Base-by-base conservation (phyloP, 2,113 vertebrate species). In the Galeopterus variegatus region DNA sequence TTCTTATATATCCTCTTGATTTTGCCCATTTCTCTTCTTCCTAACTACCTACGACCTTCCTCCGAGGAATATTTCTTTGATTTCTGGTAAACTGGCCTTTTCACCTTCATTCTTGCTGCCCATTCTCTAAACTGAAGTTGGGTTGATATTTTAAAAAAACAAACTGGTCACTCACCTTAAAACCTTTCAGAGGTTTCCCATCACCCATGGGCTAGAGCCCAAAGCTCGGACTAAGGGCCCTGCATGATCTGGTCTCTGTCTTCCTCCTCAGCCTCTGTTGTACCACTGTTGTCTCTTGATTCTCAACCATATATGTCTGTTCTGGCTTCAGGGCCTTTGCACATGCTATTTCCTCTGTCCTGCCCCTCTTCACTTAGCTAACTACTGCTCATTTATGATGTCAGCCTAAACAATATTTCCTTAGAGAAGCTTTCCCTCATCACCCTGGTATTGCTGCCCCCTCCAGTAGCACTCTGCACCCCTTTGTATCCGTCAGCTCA, bases 51-150 rank as follows among this genome's bases (percentile, higher is more conserved):
- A 52, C 6, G 11, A 54, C 48, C 28, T 52, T 80, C n/a, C n/a
- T 90, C 28, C 41, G 75, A 83, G 31, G 64, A 80, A 54, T 69
- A 41, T 31, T 52, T 88, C 21, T 86, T 77, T 56, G 26, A 75
- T 77, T 90, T 92, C 73, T 91, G 11, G 36, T 60, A 15, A 64
- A 58, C 3, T 48, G 73, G 5, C 52, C 80, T 85, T 31, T 89
- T 62, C 45, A 52, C 28, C 23, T 94, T 91, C 41, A 60, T 91
- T 96, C 52, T 93, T 81, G 48, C 14, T 88, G 15, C 3, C n/a
- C 26, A 48, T 86, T 82, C n/a, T 87, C 18, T 85, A 73, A 94
- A 91, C 26, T 62, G n/a, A 94, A 91, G 58, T 17, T 82, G 36
- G 41, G 24, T 54, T 28, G 14, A 50, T 94, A 54, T 48, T 90